Base-by-base conservation (phyloP, 2,113 vertebrate genomes). In the Myanophis thanlyinensis region DNA sequence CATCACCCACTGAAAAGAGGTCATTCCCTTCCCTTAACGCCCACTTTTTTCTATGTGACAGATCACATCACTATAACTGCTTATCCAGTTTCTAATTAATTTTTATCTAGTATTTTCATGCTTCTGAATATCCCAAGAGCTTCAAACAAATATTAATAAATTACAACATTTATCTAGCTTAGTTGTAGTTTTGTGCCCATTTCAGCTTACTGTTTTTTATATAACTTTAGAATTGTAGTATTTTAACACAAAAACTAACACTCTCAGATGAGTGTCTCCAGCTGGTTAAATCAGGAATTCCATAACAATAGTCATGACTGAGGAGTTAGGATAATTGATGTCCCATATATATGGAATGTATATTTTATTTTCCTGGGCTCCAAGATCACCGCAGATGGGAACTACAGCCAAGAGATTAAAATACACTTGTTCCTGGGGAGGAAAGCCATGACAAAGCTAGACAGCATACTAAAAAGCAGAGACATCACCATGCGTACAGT, bases 61-160 rank as follows among this genome's bases (percentile, higher is more conserved):
- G 89, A 90, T 47, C 86, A 9, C 40, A 86, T 46, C 27, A 40
- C 48, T 93, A 92, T 53, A 48, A 7, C 89, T 3, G 86, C 94
- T 56, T 49, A 23, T 2, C 85, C 4, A 85, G 80, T 85, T 90
- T 52, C 87, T 92, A 91, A 87, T 92, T 93, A 18, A 18, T 91
- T 54, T 87, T 44, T 89, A 94, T 90, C 67, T 22, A 18, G 53
- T n/a, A 23, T 51, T 51, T 85, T 89, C n/a, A 89, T 44, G 84
- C n/a, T 35, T 94, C 15, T 90, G 92, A 91, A 93, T 96, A 84
- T 47, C 67, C 5, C 87, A 35, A 90, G 22, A 94, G 13, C 52
- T 89, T 85, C 53, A 86, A 89, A 80, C 48, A 88, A 88, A 92
- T 48, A 15, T 92, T 49, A 85, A 92, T 85, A 85, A 59, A 62